Evolutionary conservation across 1,140 invertebrate genomes (phyloP).

Genomic region (Drosophila fuyamai): DNA sequence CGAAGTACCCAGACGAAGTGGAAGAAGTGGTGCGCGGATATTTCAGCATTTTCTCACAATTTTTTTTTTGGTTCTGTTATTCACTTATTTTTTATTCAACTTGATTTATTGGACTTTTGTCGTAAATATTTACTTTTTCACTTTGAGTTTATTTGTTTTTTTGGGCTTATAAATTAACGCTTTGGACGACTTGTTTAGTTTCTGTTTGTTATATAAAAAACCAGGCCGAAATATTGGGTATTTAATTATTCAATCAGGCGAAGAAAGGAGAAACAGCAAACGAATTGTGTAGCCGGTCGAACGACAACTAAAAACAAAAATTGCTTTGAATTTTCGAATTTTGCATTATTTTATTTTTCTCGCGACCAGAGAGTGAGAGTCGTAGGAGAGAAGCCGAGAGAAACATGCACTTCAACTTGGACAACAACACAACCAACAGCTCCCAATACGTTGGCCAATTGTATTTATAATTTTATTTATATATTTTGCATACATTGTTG

Average conservation of each 20-base stretch:
- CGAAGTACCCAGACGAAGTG: conserved; percentile 78
- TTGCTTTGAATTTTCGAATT: conserved; percentile 56
- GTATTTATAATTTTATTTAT: conserved; percentile 57
- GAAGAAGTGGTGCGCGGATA: conserved; percentile 81
- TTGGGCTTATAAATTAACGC: conserved; percentile 11
- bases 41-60: conserved; percentile 64
- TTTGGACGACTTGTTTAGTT: conserved; percentile 21
- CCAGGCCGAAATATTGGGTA: conserved; percentile 25
- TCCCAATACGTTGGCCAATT: conserved; percentile 60
- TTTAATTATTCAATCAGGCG: conserved; percentile 70
- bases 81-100: conserved; percentile 14
- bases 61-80: conserved; percentile 6
- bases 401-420: conserved; percentile 71
- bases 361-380: conserved; percentile 11
- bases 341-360: conserved; percentile 43
- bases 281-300: conserved; percentile 55
- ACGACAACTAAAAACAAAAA: conserved; percentile 59
- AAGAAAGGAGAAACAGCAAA: conserved; percentile 40
- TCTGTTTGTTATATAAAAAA: conserved; percentile 56
- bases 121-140: conserved; percentile 29
- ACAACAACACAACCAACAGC: conserved; percentile 43
- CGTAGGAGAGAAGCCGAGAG: conserved; percentile 32
- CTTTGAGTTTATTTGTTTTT: conserved; percentile 30
- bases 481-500: conserved; percentile 39
- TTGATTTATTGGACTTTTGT: conserved; percentile 6